These are phyloP conservation scores for Propithecus coquereli DNA, from an alignment of 2,113 vertebrate genomes.

Conservation along the genomic window DNA sequence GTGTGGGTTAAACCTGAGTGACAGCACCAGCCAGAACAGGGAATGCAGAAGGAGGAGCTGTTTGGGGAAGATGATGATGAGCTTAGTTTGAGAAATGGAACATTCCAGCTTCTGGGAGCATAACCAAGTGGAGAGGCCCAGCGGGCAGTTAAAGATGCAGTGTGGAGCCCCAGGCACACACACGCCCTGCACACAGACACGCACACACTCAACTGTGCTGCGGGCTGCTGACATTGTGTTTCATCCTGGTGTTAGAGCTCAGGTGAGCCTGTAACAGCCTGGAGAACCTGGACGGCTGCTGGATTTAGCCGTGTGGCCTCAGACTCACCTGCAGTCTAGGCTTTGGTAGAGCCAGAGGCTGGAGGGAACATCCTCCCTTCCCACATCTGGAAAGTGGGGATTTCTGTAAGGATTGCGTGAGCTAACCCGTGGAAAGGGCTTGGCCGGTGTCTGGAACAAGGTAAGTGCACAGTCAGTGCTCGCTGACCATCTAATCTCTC, in stretches of 20 bases:
- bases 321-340: neutral
- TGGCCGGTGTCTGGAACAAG: neutral
- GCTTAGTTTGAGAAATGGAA: neutral
- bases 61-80: neutral
- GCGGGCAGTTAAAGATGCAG: neutral
- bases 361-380: neutral
- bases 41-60: neutral
- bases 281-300: neutral
- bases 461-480: neutral
- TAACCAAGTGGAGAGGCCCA: neutral
- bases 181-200: too few species aligned
- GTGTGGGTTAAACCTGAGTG: too few species aligned
- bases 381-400: neutral
- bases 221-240: neutral
- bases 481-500: neutral
- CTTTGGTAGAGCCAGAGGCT: neutral
- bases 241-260: neutral
- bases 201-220: too few species aligned
- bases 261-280: neutral
- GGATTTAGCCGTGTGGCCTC: neutral
- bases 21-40: neutral
- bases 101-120: neutral
- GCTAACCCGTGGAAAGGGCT: neutral
- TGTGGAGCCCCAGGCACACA: neutral
- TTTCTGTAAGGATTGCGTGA: neutral